Percentiles rank a stretch among this genome's conserved stretches.
These are phyloP conservation scores for Synanthedon myopaeformis DNA, from an alignment of 2,888 invertebrate genomes.

Conservation along the genomic window DNA sequence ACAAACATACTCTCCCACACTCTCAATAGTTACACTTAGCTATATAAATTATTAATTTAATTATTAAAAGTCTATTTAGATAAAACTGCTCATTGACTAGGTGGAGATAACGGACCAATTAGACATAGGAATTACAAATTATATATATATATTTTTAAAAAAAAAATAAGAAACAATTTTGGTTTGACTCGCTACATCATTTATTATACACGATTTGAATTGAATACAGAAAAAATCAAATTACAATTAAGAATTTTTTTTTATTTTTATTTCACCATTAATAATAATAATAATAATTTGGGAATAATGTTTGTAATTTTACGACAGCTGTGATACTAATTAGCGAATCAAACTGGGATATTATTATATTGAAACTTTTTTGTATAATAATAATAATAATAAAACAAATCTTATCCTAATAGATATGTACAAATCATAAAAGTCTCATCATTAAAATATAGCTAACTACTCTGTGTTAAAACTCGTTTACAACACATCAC, in stretches of 20 bases:
- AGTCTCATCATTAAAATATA: slow-evolving; percentile 56
- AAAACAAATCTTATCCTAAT: slow-evolving; percentile 45
- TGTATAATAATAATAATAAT: too few species aligned
- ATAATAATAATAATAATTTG: too few species aligned
- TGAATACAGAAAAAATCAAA: too few species aligned
- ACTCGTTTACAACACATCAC: slow-evolving; percentile 51
- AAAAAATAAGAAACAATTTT: not conserved
- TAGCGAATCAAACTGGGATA: not conserved
- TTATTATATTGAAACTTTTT: not conserved
- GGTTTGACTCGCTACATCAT: not conserved
- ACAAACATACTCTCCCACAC: slow-evolving; percentile 51
- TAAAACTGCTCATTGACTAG: slow-evolving; percentile 65
- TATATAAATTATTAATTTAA: slow-evolving; percentile 40
- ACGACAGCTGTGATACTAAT: not conserved
- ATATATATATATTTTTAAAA: too few species aligned
- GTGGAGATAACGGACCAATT: slow-evolving; percentile 42
- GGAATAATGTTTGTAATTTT: not conserved
- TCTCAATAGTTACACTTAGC: slow-evolving; percentile 27
- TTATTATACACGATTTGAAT: too few species aligned
- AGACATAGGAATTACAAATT: not conserved
- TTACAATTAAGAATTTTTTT: too few species aligned
- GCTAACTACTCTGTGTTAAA: slow-evolving; percentile 53
- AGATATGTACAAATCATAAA: slow-evolving; percentile 67
- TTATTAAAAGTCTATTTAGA: slow-evolving; percentile 38
- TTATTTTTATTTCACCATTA: too few species aligned